Percentiles rank a stretch among this genome's conserved stretches.
Conservation (phyloP, 2,888 invertebrate genomes). For the Lasioglossum calceatum region DNA sequence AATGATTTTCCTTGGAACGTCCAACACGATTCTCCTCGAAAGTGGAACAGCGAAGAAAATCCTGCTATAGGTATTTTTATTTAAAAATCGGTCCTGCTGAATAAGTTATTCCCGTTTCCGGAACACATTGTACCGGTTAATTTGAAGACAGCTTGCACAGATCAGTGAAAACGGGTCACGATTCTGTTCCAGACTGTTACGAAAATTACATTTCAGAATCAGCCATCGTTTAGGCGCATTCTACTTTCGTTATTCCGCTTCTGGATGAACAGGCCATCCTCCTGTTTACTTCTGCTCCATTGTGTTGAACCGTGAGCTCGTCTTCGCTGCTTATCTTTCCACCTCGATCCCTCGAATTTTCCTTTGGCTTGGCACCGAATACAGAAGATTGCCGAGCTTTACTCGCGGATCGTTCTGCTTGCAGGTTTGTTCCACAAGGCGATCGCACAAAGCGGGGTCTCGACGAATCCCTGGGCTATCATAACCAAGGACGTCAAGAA, state of each 20-base stretch:
- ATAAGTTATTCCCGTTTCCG: neutral
- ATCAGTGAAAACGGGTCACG: neutral
- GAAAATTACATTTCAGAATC: slow-evolving; percentile 9
- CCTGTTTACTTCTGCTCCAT: neutral
- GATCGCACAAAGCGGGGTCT: slow-evolving; percentile 77
- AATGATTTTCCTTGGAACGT: neutral
- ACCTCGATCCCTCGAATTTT: neutral
- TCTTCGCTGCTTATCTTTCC: neutral
- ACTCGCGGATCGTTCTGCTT: neutral
- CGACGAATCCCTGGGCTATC: slow-evolving; percentile 57
- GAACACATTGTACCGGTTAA: neutral
- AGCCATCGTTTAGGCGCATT: neutral
- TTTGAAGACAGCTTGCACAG: neutral
- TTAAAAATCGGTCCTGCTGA: neutral
- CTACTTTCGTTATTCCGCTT: neutral
- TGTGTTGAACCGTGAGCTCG: neutral
- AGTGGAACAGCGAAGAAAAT: neutral
- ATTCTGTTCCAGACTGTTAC: neutral
- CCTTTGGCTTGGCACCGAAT: neutral
- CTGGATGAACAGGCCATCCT: neutral
- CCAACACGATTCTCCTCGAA: neutral
- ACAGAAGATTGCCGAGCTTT: neutral
- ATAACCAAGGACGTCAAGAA: slow-evolving; percentile 24
- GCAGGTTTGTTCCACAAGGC: slow-evolving; percentile 80
- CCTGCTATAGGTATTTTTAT: neutral